Evolutionary conservation across 2,797 vertebrate species (phyloP).

Genomic region (Anguilla megastoma): DNA sequence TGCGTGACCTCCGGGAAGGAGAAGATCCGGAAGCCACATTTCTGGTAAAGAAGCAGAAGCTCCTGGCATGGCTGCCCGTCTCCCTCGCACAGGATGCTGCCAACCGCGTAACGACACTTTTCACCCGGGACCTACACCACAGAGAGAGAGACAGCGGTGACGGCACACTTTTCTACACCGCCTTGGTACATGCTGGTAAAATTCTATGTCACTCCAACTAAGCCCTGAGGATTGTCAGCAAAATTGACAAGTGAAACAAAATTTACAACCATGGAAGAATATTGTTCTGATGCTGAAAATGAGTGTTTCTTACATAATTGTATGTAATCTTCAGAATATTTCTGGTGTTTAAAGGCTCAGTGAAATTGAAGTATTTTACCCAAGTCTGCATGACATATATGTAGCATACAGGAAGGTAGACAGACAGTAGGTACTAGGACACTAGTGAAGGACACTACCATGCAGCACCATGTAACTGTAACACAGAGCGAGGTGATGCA

Average conservation of each 20-base stretch:
- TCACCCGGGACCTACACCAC: slow-evolving; percentile 76
- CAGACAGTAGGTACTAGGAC: not conserved
- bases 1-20: slow-evolving; percentile 90
- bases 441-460: not conserved
- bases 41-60: slow-evolving; percentile 82
- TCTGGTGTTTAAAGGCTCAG: no score
- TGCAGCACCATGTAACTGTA: not conserved
- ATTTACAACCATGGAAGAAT: no score
- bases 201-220: not conserved
- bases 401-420: not conserved
- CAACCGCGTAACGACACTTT: slow-evolving; percentile 86
- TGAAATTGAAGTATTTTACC: no score
- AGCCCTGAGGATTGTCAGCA: no score
- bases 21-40: slow-evolving; percentile 89
- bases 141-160: not conserved
- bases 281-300: no score
- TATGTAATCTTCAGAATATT: no score
- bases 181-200: not conserved
- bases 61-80: slow-evolving; percentile 78
- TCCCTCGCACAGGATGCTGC: slow-evolving; percentile 89
- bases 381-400: no score
- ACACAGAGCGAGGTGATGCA: not conserved
- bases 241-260: no score
- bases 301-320: no score
- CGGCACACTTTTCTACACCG: not conserved